Conservation (phyloP, 2,888 invertebrate species). For the Orchesellides sinensis region DNA sequence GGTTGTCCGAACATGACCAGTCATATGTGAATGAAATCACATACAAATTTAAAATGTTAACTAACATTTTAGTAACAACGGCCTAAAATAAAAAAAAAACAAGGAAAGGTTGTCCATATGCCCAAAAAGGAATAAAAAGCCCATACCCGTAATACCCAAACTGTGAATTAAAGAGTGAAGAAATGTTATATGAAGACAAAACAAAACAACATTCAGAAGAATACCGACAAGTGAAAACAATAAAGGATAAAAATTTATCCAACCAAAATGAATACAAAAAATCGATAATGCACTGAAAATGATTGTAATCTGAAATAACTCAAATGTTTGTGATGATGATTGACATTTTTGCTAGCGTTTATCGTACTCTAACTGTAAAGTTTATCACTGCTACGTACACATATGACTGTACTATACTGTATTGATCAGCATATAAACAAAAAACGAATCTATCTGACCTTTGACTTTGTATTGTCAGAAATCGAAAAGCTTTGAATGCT, state of each 20-base stretch:
- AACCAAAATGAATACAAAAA: too few species aligned
- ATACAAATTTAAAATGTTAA: too few species aligned
- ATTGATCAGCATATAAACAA: conserved; percentile 1
- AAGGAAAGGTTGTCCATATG: conserved; percentile 1
- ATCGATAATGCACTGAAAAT: background rate
- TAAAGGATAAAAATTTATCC: too few species aligned
- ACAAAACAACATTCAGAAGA: too few species aligned
- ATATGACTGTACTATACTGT: background rate
- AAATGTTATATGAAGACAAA: too few species aligned
- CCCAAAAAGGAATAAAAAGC: background rate
- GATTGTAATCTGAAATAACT: conserved; percentile 5
- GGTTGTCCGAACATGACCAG: too few species aligned
- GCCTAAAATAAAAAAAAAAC: conserved; percentile 11
- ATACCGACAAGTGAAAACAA: too few species aligned
- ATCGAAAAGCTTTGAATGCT: conserved; percentile 3
- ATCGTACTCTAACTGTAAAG: background rate
- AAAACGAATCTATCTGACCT: conserved; percentile 4
- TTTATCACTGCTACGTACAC: conserved; percentile 3
- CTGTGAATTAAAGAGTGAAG: too few species aligned
- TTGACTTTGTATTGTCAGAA: conserved; percentile 11
- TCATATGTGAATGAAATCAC: too few species aligned
- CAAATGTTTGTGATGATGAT: conserved; percentile 35
- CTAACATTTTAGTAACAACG: too few species aligned
- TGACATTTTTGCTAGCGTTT: conserved; percentile 21
- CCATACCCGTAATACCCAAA: too few species aligned